These are phyloP conservation scores for Lasioglossum villosulum DNA, from an alignment of 2,888 invertebrate species.

Conservation along the genomic window DNA sequence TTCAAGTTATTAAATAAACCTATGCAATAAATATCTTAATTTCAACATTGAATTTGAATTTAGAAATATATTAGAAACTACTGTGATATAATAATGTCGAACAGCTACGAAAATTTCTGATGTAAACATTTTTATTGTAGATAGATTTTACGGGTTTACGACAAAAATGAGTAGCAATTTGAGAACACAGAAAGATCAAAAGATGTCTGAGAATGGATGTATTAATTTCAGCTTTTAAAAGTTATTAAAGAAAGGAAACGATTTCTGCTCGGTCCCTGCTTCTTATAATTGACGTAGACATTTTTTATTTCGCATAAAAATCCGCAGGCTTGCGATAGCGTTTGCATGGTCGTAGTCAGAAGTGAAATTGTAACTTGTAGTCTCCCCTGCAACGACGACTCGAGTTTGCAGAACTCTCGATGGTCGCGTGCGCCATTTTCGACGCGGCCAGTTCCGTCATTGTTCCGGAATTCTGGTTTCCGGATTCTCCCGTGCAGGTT, in stretches of 20 bases:
- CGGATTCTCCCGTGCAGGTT: not conserved
- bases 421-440: not conserved
- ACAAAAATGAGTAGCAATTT: too few species aligned
- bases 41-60: too few species aligned
- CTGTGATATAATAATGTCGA: too few species aligned
- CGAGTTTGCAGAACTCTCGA: not conserved
- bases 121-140: too few species aligned
- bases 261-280: not conserved
- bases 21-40: too few species aligned
- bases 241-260: not conserved
- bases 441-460: not conserved
- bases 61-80: too few species aligned
- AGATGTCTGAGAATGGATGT: not conserved
- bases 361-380: not conserved
- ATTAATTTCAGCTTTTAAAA: not conserved
- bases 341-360: not conserved
- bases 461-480: not conserved
- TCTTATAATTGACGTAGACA: not conserved
- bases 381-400: not conserved
- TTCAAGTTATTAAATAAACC: too few species aligned
- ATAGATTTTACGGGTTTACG: too few species aligned
- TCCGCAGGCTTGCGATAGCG: not conserved
- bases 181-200: too few species aligned
- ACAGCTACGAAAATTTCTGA: too few species aligned
- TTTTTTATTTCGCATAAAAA: not conserved